These are phyloP conservation scores for Sprattus sprattus DNA, from an alignment of 2,113 vertebrate genomes.

Conservation along the genomic window DNA sequence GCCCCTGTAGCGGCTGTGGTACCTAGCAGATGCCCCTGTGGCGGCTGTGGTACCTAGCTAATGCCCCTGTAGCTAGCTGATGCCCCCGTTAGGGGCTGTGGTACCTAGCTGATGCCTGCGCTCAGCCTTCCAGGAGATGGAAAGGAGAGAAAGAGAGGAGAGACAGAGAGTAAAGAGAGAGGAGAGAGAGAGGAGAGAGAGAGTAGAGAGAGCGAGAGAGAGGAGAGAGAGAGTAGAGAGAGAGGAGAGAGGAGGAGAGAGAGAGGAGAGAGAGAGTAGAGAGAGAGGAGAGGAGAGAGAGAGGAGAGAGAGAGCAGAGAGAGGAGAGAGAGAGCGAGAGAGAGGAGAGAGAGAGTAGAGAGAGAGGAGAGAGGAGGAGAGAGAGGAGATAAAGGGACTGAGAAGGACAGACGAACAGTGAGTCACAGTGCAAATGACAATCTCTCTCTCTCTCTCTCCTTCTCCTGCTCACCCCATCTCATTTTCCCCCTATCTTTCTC, in stretches of 20 bases:
- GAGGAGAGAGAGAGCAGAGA: not conserved
- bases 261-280: slow-evolving; percentile 6
- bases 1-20: no score
- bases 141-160: not conserved
- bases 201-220: slow-evolving; percentile 7
- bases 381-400: not conserved
- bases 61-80: no score
- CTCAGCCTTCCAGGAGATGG: not conserved
- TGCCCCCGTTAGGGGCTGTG: no score
- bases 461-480: not conserved
- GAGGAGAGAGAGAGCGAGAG: not conserved
- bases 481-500: slow-evolving; percentile 11
- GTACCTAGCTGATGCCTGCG: not conserved
- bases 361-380: not conserved
- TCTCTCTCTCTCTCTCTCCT: not conserved
- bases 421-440: slow-evolving; percentile 23
- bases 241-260: not conserved
- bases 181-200: not conserved
- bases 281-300: not conserved
- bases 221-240: not conserved
- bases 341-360: slow-evolving; percentile 11
- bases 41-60: no score
- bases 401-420: slow-evolving; percentile 30
- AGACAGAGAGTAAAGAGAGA: no score
- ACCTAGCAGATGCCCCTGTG: not conserved